These are phyloP conservation scores for Pterostichus madidus DNA, from an alignment of 2,888 invertebrate genomes.

Conservation along the genomic window DNA sequence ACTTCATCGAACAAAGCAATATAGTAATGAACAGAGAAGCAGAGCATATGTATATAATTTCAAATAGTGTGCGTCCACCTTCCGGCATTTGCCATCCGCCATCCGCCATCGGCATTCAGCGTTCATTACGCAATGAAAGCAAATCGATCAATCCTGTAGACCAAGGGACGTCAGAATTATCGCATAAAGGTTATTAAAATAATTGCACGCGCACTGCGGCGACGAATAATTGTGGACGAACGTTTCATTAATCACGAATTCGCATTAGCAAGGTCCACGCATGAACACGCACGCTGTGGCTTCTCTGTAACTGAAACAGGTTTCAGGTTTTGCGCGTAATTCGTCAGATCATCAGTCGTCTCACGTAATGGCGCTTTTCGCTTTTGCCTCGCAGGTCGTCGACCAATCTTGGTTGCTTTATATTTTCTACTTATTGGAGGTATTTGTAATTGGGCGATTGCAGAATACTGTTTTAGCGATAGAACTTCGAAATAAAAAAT, in stretches of 20 bases:
- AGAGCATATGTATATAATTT: too few species aligned
- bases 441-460: not conserved
- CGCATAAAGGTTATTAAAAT: constrained; percentile 63
- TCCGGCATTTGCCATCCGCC: too few species aligned
- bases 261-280: constrained; percentile 46
- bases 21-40: too few species aligned
- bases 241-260: constrained; percentile 60
- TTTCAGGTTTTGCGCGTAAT: constrained; percentile 39
- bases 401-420: constrained; percentile 11
- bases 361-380: constrained; percentile 40
- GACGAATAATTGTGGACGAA: constrained; percentile 60
- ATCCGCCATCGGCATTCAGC: not conserved
- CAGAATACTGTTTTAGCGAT: not conserved
- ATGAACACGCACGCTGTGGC: constrained; percentile 47
- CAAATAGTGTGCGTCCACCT: too few species aligned
- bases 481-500: too few species aligned
- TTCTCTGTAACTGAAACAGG: constrained; percentile 42
- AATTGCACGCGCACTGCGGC: constrained; percentile 55
- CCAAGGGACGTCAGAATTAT: constrained; percentile 54
- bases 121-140: constrained; percentile 59
- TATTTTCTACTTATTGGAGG: not conserved
- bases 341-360: constrained; percentile 31
- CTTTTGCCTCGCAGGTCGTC: constrained; percentile 8
- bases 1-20: too few species aligned
- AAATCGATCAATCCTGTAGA: constrained; percentile 56